Evolutionary conservation across 2,113 vertebrate species (phyloP).

Genomic region (Opisthocomus hoazin): DNA sequence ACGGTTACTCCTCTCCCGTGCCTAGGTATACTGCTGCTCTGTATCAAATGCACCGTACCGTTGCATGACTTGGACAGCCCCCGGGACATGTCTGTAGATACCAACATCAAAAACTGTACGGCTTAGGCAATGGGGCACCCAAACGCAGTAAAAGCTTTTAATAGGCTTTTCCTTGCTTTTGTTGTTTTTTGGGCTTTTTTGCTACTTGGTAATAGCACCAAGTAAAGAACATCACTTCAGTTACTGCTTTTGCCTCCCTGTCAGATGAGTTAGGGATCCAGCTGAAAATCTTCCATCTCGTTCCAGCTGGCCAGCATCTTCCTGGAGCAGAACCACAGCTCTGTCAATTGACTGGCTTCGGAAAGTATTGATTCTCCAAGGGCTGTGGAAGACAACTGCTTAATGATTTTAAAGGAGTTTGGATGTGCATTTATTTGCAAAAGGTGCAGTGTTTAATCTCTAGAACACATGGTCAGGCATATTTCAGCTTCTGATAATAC

Average conservation of each 20-base stretch:
- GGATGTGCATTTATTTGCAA: background rate
- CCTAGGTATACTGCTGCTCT: background rate
- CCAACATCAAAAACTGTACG: background rate
- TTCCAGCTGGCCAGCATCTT: background rate
- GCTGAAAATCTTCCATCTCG: background rate
- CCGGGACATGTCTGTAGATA: background rate
- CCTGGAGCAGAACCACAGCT: background rate
- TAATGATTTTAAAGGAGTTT: background rate
- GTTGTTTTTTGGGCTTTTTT: too few species aligned
- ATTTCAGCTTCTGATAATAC: background rate
- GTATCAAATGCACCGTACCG: background rate
- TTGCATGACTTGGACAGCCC: background rate
- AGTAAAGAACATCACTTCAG: background rate
- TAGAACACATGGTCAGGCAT: background rate
- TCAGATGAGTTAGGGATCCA: background rate
- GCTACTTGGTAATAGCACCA: background rate
- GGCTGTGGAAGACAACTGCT: background rate
- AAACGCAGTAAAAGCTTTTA: conserved; percentile 7
- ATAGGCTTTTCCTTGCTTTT: background rate
- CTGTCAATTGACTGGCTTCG: background rate
- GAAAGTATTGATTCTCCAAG: background rate
- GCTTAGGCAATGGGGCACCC: background rate
- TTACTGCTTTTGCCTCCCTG: background rate
- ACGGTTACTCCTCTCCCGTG: background rate
- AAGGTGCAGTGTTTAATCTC: background rate